These are phyloP conservation scores for Beris morrisii DNA, from an alignment of 2,888 invertebrate species.

Conservation along the genomic window DNA sequence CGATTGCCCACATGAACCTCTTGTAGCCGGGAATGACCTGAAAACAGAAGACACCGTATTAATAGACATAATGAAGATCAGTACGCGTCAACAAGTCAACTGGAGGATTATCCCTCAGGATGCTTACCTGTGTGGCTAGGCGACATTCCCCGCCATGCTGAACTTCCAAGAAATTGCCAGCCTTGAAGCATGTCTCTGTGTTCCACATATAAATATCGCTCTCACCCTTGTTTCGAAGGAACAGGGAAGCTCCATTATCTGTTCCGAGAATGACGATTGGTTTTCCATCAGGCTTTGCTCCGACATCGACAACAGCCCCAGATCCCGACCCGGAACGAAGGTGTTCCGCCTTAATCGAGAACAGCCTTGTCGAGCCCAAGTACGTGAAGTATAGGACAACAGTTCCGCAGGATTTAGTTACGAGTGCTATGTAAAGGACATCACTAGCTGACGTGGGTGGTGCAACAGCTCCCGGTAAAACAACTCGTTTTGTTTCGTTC, in stretches of 20 bases:
- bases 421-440: conserved; percentile 63
- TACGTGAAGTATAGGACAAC: conserved; percentile 63
- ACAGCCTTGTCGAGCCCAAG: conserved; percentile 60
- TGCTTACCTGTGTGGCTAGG: conserved; percentile 61
- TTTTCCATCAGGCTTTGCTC: conserved; percentile 58
- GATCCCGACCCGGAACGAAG: conserved; percentile 60
- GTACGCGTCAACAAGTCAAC: neutral
- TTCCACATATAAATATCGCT: conserved; percentile 68
- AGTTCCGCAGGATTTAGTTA: conserved; percentile 58
- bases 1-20: conserved; percentile 65
- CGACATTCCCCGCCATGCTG: conserved; percentile 63
- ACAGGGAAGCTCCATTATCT: conserved; percentile 63
- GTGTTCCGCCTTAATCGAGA: conserved; percentile 61
- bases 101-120: neutral
- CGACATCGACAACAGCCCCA: conserved; percentile 63
- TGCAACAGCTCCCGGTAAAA: conserved; percentile 60
- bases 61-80: neutral
- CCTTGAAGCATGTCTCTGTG: conserved; percentile 60
- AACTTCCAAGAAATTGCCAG: conserved; percentile 62
- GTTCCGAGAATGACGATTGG: conserved; percentile 63
- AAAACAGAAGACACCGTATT: conserved; percentile 9
- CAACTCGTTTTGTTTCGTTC: conserved; percentile 60
- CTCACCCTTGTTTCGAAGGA: conserved; percentile 65
- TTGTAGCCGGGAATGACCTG: conserved; percentile 61
- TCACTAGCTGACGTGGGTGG: conserved; percentile 56